phyloP scores from a whole-genome alignment of 2,113 vertebrate genomes.

The Pagrus major region DNA sequence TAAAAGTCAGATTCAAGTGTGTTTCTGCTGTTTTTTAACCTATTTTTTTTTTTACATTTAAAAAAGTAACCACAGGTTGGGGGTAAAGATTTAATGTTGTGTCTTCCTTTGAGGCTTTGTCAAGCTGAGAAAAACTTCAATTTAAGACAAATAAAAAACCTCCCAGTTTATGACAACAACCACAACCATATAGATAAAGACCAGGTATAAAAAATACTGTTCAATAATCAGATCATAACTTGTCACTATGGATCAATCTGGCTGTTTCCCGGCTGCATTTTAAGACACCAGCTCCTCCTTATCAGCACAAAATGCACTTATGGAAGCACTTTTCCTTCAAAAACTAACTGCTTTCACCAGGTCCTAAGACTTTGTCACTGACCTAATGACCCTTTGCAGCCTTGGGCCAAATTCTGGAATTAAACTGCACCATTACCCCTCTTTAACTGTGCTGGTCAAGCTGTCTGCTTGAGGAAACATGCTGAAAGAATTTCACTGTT shows the following conservation, averaged over 20 bases:
- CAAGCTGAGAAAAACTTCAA: not conserved
- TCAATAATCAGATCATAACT: not conserved
- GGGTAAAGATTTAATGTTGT: not conserved
- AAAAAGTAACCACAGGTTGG: not conserved
- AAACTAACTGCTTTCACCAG: slow-evolving; percentile 44
- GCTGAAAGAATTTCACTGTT: slow-evolving; percentile 73
- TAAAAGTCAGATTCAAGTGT: not conserved
- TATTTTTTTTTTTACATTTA: not conserved
- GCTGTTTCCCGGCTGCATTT: not conserved
- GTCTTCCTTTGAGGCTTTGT: too few relatives aligned
- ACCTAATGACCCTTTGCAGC: slow-evolving; percentile 55
- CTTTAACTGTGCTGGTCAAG: not conserved
- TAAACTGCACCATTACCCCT: not conserved
- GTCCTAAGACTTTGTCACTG: slow-evolving; percentile 30
- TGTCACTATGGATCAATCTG: not conserved
- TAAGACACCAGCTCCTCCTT: not conserved
- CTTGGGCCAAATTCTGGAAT: slow-evolving; percentile 31
- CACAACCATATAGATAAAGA: not conserved
- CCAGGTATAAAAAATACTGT: not conserved
- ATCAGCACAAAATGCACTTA: not conserved
- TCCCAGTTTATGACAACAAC: not conserved
- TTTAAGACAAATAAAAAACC: not conserved
- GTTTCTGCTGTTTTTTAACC: not conserved
- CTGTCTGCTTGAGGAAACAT: slow-evolving; percentile 60
- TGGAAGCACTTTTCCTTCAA: slow-evolving; percentile 40